Evolutionary conservation across 2,797 vertebrate species (phyloP), one percentile per base, ranked within the genome.

Genomic region (Hybognathus amarus): DNA sequence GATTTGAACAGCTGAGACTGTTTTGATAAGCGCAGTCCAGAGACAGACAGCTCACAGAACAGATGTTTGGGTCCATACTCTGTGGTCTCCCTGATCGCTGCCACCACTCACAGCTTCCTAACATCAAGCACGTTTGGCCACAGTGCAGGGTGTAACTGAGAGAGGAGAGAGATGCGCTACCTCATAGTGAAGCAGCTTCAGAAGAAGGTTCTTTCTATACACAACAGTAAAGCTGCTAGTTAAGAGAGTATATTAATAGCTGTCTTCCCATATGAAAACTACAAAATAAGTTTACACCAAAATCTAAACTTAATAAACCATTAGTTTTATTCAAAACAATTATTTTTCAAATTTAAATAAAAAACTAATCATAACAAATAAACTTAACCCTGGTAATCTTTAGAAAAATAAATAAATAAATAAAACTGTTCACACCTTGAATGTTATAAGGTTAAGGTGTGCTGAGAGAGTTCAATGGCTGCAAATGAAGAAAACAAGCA

Each of bases 1-100:
- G 84, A 79, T 88, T 85, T 83, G 69, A 84, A 74, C 40, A 83
- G 77, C 85, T 67, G 83, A 79, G 54, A 70, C 50, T 61, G 70
- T 50, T 77, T 75, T 84, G 42, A 59, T 30, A 77, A 52, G 52
- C 18, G n/a, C 67, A 59, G 74, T 68, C 30, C 38, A 33, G 50
- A 82, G 74, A 79, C 20, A 76, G 77, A 30, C 52, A 74, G 79
- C 56, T 67, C 79, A 77, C 50, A 74, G 36, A 83, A 63, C 74
- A 79, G 76, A 70, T 69, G 78, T 59, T 56, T 38, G 38, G 52
- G 70, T 76, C 52, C 42, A 64, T 27, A 64, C 78, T 70, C 78
- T 63, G 73, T 68, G 59, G 79, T 70, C 78, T 66, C 70, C 64
- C 73, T 77, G 56, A 85, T 81, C 12, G 33, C 52, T n/a, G n/a